Base-by-base conservation (phyloP, 2,888 invertebrate species). In the Myathropa florea region DNA sequence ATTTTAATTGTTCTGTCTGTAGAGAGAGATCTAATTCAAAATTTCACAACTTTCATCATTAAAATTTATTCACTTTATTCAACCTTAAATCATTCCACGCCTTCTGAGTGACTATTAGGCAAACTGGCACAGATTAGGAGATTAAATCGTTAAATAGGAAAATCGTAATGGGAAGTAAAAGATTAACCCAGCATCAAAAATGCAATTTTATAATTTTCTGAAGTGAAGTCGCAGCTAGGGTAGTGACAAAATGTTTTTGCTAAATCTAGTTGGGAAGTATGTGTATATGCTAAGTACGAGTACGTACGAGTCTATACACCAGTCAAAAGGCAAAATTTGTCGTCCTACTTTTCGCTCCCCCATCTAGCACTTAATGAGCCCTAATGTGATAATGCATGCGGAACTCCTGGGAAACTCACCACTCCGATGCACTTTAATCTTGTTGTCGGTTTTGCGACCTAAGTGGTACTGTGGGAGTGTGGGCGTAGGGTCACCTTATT, bases 1-100 rank as follows among this genome's bases (percentile, higher is more conserved):
- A 61, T 80, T 80, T 84, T 84, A 84, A 84, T 84, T 80, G 76
- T 80, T 76, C 61, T 75, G 79, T 70, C 83, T 64, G 60, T 36
- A 33, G 36, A 26, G 63, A 4, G 39, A 21, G 60, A n/a, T 76
- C 65, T 65, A 55, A 72, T 80, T 80, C 71, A 80, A 84, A 80
- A 71, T 67, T 61, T 71, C 76, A 84, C 73, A 36, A 18, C 59
- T 21, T 21, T 10, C 3, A 23, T 61, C 67, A 75, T 83, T 64
- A 79, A 79, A 65, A 61, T 79, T 70, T 59, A 75, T 59, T 75
- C 28, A 68, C 63, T 75, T 83, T 65, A 83, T 79, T 83, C 70
- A 83, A 65, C 70, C 75, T 59, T 60, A 70, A 71, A 75, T 10
- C 75, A 55, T 21, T 79, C 71, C 70, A 70, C 83, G 79, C 70